Conservation (phyloP, 2,888 invertebrate species). For the Drosophila algonquin region DNA sequence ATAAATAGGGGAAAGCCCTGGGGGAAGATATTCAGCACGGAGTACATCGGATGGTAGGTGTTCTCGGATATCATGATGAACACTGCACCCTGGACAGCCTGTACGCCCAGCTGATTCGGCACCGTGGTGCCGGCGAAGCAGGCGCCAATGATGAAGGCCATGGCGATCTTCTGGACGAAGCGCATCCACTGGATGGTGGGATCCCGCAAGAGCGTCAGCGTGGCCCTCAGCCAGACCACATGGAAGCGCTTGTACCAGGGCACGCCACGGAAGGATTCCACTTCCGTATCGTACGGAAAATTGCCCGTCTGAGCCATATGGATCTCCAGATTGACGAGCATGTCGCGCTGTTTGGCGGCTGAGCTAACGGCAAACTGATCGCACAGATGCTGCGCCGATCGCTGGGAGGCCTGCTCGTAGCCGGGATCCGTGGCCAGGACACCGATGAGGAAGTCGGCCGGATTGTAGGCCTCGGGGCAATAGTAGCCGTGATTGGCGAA, state of each 20-base stretch:
- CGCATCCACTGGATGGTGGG: constrained; percentile 91
- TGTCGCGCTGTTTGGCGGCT: constrained; percentile 90
- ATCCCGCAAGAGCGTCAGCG: constrained; percentile 90
- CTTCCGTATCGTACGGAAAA: constrained; percentile 81
- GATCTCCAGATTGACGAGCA: constrained; percentile 89
- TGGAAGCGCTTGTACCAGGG: constrained; percentile 89
- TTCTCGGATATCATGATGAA: constrained; percentile 95
- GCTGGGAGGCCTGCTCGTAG: constrained; percentile 89
- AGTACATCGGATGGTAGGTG: constrained; percentile 96
- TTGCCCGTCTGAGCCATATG: constrained; percentile 87
- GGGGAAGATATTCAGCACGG: constrained; percentile 93
- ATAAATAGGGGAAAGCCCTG: constrained; percentile 91
- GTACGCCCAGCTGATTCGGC: constrained; percentile 91
- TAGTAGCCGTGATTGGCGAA: constrained; percentile 90
- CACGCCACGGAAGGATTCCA: constrained; percentile 85
- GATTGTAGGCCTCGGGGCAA: constrained; percentile 93
- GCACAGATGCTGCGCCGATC: constrained; percentile 89
- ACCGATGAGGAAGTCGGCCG: constrained; percentile 95
- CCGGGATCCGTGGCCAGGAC: constrained; percentile 92
- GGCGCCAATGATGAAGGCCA: constrained; percentile 91
- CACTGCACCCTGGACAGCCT: constrained; percentile 93
- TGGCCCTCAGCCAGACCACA: constrained; percentile 90
- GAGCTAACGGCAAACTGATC: constrained; percentile 92
- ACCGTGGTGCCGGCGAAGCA: constrained; percentile 91
- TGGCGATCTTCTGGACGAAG: constrained; percentile 91